Base-by-base conservation (phyloP, 2,797 vertebrate species). In the Onychomys leucogaster region DNA sequence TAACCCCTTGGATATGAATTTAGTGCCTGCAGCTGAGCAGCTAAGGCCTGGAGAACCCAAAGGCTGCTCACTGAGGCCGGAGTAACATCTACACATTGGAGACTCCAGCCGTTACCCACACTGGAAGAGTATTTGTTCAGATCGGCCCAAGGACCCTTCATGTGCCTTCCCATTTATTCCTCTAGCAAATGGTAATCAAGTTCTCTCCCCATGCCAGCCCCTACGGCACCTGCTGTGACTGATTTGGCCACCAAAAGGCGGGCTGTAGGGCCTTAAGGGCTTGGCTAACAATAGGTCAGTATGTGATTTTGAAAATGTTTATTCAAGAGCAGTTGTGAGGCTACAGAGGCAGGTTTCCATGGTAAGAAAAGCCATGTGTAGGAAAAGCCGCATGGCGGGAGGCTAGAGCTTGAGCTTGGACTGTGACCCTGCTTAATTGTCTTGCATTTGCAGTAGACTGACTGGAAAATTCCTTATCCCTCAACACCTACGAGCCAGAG, bases 401-500 rank as follows among this genome's bases (percentile, higher is more conserved):
- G 43, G 57, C 23, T 32, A 17, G 69, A 37, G 83, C n/a, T 4
- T 0, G 25, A 0, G 2, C 4, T 12, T 17, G 9, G 37, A 32
- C 2, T 14, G 65, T 16, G 13, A 27, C 17, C 73, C 29, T 2
- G 46, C 34, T 73, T 61, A 2, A 61, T 52, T 55, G 11, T 27
- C 76, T 71, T 16, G 8, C 11, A 9, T 52, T 37, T 59, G 43
- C 86, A 25, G 21, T 5, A 52, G 91, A 80, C 14, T 29, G 59
- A 83, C 37, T 84, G 87, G 96, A 93, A 97, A 94, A 91, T 86
- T 73, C 61, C 96, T 91, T 12, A n/a, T 65, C 81, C 23, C 67
- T 76, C 43, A 41, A 73, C 80, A 67, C 92, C 90, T 90, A 49
- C 0, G 0, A 91, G 34, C 75, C 61, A 25, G 77, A 76, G 80